A percentile compares a stretch with the other conserved stretches of the same genome.
Evolutionary conservation across 2,113 vertebrate species (phyloP).

Genomic region (Megaptera novaeangliae): DNA sequence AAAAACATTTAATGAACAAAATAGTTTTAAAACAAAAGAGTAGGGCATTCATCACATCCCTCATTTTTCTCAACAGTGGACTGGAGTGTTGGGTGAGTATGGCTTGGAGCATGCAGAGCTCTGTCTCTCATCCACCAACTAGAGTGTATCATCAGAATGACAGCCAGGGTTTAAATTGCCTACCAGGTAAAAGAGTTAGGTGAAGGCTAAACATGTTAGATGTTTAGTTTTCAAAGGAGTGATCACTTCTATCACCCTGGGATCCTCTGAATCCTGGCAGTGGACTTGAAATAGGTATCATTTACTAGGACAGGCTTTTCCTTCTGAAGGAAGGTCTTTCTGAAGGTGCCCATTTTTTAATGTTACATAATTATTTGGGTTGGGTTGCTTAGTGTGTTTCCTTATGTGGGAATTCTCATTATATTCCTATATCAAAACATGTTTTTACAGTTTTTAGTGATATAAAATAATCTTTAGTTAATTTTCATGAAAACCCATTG

Average conservation of each 20-base stretch:
- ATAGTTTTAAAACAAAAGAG: not conserved
- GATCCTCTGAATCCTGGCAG: not conserved
- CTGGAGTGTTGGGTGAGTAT: not conserved
- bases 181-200: not conserved
- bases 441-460: conserved; percentile 7
- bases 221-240: conserved; percentile 25
- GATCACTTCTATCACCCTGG: not conserved
- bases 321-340: not conserved
- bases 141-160: not conserved
- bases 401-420: conserved; percentile 38
- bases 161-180: not conserved
- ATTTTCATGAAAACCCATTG: conserved; percentile 31
- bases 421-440: conserved; percentile 12
- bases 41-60: not conserved
- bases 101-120: not conserved
- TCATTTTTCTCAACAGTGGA: not conserved
- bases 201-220: not conserved
- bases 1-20: not conserved
- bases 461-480: not conserved
- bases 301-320: not conserved
- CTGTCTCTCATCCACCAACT: not conserved
- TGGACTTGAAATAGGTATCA: not conserved
- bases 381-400: not conserved
- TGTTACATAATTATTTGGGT: conserved; percentile 10
- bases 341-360: not conserved